Evolutionary conservation across 1,140 invertebrate genomes (phyloP).

Genomic region (Nasonia vitripennis): DNA sequence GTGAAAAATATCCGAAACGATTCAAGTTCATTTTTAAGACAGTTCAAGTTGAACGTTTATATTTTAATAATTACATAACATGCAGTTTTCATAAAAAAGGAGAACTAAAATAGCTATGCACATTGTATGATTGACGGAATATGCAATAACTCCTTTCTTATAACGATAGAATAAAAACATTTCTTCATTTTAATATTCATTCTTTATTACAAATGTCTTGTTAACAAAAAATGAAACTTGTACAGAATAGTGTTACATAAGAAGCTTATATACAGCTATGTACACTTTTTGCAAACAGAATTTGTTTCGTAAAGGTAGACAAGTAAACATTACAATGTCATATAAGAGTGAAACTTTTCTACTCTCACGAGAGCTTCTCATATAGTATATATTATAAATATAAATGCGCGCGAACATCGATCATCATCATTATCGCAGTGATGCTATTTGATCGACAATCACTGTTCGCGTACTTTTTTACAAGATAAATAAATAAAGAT

Average conservation of each 20-base stretch:
- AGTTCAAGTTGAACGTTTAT: too few species aligned
- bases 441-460: constrained; percentile 40
- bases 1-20: too few species aligned
- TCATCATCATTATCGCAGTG: not conserved
- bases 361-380: constrained; percentile 33
- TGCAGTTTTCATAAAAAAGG: too few species aligned
- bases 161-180: not conserved
- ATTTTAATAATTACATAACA: too few species aligned
- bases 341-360: constrained; percentile 17
- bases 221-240: not conserved
- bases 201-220: not conserved
- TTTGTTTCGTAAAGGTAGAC: not conserved
- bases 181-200: not conserved
- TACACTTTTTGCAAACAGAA: not conserved
- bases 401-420: constrained; percentile 27
- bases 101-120: not conserved
- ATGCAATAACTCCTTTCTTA: not conserved
- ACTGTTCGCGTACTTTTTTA: constrained; percentile 29
- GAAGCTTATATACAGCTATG: not conserved
- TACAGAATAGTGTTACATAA: not conserved
- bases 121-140: not conserved
- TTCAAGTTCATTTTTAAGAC: not conserved
- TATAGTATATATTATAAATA: constrained; percentile 27
- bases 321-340: constrained; percentile 3
- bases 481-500: constrained; percentile 36